A percentile compares a stretch with the other conserved stretches of the same genome.
phyloP scores from a whole-genome alignment of 2,113 vertebrate genomes.

The Cynocephalus volans region DNA sequence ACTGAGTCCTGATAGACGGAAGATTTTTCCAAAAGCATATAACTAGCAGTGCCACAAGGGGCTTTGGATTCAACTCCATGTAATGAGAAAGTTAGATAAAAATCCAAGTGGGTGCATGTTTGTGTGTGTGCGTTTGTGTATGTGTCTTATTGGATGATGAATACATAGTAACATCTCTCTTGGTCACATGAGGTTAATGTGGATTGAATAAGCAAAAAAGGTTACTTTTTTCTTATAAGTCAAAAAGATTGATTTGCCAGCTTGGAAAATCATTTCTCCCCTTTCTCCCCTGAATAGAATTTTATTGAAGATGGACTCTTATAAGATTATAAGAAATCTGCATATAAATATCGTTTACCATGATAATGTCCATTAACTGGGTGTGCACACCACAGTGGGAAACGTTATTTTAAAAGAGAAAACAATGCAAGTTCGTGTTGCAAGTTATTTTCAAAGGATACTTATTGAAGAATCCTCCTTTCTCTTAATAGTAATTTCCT shows the following conservation, averaged over 20 bases:
- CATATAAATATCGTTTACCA: background rate
- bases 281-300: background rate
- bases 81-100: background rate
- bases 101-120: background rate
- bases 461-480: conserved; percentile 69
- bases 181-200: background rate
- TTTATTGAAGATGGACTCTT: background rate
- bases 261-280: background rate
- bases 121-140: background rate
- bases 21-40: background rate
- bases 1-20: background rate
- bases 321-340: background rate
- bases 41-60: background rate
- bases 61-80: background rate
- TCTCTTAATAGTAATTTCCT: conserved; percentile 69
- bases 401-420: conserved; percentile 46
- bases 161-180: background rate
- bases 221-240: background rate
- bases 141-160: background rate
- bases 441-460: conserved; percentile 76
- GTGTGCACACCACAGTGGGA: background rate
- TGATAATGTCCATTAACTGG: background rate
- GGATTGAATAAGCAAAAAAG: background rate
- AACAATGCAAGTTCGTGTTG: conserved; percentile 56
- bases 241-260: background rate